Evolutionary conservation across 2,113 vertebrate genomes (phyloP), one percentile per base, ranked within the genome.

Genomic region (Chaenocephalus aceratus): DNA sequence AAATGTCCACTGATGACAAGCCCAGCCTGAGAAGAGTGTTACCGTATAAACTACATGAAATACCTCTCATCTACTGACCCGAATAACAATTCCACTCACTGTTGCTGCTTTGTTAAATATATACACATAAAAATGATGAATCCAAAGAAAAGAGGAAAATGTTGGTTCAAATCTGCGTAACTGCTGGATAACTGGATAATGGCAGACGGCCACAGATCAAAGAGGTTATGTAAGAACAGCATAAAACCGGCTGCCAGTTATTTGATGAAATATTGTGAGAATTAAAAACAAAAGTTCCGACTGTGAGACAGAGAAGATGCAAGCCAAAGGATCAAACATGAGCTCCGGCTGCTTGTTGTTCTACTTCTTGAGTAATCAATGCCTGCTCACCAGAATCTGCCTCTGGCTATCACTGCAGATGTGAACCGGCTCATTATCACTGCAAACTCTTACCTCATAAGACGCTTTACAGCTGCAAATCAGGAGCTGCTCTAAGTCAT

Each of bases 351-450:
- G 70, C 75, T 82, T 84, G 76, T 82, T 89, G 82, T 87, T 89
- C 65, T 73, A 41, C 78, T 83, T 85, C 77, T 79, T 54, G 51
- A 86, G 79, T 66, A 88, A 87, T 87, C 85, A 58, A 75, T 84
- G 72, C 64, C 85, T 83, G 77, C 53, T 89, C 52, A 73, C 64
- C 74, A 92, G 67, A 72, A n/a, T 75, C 21, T 62, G 83, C 90
- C 86, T 77, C 66, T 30, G 83, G 89, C 82, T 60, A 54, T 77
- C 83, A 45, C 80, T 84, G 77, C 86, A 88, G 79, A 87, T 85
- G 84, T 75, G 74, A 75, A 69, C 76, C 76, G 62, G 57, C 79
- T 86, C 80, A 87, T 92, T 84, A 91, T 77, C 81, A 73, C 84
- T 18, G 53, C 76, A 85, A 82, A 88, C 65, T 64, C 63, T 44